Evolutionary conservation across 2,888 invertebrate genomes (phyloP).

Genomic region (Alviniconcha strummeri): DNA sequence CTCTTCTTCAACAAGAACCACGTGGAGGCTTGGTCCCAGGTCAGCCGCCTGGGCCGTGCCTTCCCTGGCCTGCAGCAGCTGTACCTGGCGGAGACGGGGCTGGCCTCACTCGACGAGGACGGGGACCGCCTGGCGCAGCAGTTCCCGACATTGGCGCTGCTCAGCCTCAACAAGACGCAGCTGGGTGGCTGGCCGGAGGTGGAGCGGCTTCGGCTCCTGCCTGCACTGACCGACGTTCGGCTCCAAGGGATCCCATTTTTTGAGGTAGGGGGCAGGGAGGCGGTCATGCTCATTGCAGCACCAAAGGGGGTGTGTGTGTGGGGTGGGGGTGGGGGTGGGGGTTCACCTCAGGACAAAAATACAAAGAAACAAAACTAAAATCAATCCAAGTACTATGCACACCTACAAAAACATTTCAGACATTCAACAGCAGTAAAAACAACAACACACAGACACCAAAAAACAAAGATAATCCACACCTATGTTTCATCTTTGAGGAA

Average conservation of each 20-base stretch:
- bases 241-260: conserved; percentile 84
- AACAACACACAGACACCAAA: too few relatives aligned
- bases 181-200: conserved; percentile 92
- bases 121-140: conserved; percentile 49
- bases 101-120: conserved; percentile 13
- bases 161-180: conserved; percentile 88
- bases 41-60: conserved; percentile 87
- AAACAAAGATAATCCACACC: too few relatives aligned
- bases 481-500: too few relatives aligned
- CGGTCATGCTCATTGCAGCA: background rate
- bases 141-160: conserved; percentile 77
- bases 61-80: conserved; percentile 91
- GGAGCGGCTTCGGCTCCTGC: conserved; percentile 89
- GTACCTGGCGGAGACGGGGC: conserved; percentile 77
- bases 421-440: too few relatives aligned
- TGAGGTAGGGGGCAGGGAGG: conserved; percentile 68
- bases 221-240: conserved; percentile 87
- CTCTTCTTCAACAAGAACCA: conserved; percentile 92
- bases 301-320: background rate
- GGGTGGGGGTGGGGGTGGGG: background rate
- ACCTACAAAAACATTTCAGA: too few relatives aligned
- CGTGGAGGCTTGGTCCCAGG: conserved; percentile 88
- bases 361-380: too few relatives aligned
- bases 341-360: too few relatives aligned
- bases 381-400: too few relatives aligned